phyloP scores from a whole-genome alignment of 2,888 invertebrate species.

The Plusia festucae region DNA sequence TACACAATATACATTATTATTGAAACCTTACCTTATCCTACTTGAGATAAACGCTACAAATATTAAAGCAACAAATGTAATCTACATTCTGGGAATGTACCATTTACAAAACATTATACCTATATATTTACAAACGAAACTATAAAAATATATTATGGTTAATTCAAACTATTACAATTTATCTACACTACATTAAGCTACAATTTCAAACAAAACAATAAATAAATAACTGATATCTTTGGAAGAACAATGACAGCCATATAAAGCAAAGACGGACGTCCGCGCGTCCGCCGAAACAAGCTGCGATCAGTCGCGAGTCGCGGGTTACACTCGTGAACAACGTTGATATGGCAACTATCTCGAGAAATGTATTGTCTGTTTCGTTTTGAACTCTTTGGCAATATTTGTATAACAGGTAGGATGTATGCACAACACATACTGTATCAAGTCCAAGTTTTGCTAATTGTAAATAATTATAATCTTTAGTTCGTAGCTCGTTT shows the following conservation, averaged over 20 bases:
- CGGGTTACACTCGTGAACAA: constrained; percentile 5
- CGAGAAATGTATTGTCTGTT: constrained; percentile 53
- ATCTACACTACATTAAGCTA: constrained; percentile 60
- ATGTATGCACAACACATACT: constrained; percentile 40
- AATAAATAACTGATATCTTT: constrained; percentile 53
- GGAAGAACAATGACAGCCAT: constrained; percentile 59
- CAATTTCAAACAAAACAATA: constrained; percentile 52
- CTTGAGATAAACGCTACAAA: constrained; percentile 68
- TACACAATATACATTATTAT: constrained; percentile 66
- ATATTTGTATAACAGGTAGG: constrained; percentile 44
- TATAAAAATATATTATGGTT: constrained; percentile 75
- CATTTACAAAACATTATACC: constrained; percentile 68
- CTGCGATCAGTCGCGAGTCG: constrained; percentile 12
- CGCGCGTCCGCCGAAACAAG: constrained; percentile 27
- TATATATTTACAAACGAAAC: constrained; percentile 75
- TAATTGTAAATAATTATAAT: not conserved
- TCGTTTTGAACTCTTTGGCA: constrained; percentile 61
- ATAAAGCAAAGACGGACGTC: constrained; percentile 43
- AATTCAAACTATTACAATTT: constrained; percentile 49
- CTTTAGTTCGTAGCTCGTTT: constrained; percentile 16
- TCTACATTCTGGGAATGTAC: constrained; percentile 83
- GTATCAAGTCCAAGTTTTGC: constrained; percentile 3
- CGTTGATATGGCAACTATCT: constrained; percentile 34
- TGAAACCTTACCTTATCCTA: constrained; percentile 62
- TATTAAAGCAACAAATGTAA: constrained; percentile 79